These are phyloP conservation scores for Holotrichia oblita DNA, from an alignment of 1,140 invertebrate genomes.

Conservation along the genomic window DNA sequence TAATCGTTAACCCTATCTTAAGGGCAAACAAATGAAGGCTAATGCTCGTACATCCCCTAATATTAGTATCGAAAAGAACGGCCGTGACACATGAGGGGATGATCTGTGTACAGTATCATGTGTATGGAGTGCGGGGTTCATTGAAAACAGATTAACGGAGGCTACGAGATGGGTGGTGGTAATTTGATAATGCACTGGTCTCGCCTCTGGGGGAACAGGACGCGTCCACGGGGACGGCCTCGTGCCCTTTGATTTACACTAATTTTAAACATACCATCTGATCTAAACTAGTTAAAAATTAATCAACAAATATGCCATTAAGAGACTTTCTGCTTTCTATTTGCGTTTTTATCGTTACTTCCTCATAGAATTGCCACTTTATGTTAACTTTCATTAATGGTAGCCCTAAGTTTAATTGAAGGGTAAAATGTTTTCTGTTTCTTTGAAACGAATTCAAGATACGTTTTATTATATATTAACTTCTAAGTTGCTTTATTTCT, in stretches of 20 bases:
- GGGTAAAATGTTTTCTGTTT: too few species aligned
- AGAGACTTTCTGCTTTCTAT: neutral
- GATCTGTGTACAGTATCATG: conserved; percentile 50
- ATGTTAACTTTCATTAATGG: too few species aligned
- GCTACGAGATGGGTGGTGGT: conserved; percentile 59
- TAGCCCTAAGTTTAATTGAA: too few species aligned
- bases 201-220: conserved; percentile 44
- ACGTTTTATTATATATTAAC: too few species aligned
- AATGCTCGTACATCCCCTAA: conserved; percentile 39
- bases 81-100: conserved; percentile 40
- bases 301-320: conserved; percentile 49
- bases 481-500: too few species aligned
- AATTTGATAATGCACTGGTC: conserved; percentile 61
- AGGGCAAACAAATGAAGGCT: conserved; percentile 41
- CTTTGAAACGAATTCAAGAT: too few species aligned
- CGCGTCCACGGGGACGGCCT: conserved; percentile 46
- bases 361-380: neutral
- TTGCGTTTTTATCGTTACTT: neutral
- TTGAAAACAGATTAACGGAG: conserved; percentile 62
- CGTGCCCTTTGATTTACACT: conserved; percentile 62
- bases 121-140: conserved; percentile 53
- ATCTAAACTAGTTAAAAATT: conserved; percentile 62
- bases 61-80: conserved; percentile 42
- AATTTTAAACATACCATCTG: conserved; percentile 63
- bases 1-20: conserved; percentile 38